These are phyloP conservation scores for Polyodon spathula DNA, from an alignment of 2,113 vertebrate genomes.

Conservation along the genomic window DNA sequence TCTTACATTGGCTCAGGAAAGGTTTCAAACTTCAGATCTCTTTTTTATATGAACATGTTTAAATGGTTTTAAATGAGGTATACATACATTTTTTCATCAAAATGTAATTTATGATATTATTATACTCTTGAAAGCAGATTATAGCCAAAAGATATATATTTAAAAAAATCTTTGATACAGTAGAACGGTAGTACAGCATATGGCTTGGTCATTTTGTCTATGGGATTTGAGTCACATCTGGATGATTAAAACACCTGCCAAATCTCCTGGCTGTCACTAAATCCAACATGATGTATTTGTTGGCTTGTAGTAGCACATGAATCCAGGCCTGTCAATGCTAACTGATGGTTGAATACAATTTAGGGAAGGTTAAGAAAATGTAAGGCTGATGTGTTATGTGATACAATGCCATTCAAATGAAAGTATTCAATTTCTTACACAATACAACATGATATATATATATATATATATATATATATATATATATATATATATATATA, in stretches of 20 bases:
- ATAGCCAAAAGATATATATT: neutral
- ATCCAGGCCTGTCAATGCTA: conserved; percentile 16
- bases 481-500: no score
- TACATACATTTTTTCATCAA: neutral
- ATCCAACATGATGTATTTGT: conserved; percentile 11
- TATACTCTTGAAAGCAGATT: neutral
- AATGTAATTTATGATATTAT: neutral
- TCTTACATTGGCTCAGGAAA: neutral
- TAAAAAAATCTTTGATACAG: no score
- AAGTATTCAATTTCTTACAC: neutral
- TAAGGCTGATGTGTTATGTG: neutral
- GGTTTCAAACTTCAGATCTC: neutral
- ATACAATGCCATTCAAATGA: neutral
- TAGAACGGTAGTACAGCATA: conserved; percentile 7
- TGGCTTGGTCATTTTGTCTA: conserved; percentile 24
- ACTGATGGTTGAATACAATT: conserved; percentile 9
- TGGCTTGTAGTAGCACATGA: conserved; percentile 6
- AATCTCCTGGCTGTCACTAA: conserved; percentile 20
- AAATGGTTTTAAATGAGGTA: neutral
- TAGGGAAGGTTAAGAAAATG: neutral
- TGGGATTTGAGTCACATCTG: conserved; percentile 16
- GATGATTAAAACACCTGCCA: conserved; percentile 28
- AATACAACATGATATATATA: neutral
- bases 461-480: no score
- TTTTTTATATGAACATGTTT: neutral